Percentiles rank a stretch among this genome's conserved stretches.
These are phyloP conservation scores for Schizaphis graminum DNA, from an alignment of 2,888 invertebrate species.

Conservation along the genomic window DNA sequence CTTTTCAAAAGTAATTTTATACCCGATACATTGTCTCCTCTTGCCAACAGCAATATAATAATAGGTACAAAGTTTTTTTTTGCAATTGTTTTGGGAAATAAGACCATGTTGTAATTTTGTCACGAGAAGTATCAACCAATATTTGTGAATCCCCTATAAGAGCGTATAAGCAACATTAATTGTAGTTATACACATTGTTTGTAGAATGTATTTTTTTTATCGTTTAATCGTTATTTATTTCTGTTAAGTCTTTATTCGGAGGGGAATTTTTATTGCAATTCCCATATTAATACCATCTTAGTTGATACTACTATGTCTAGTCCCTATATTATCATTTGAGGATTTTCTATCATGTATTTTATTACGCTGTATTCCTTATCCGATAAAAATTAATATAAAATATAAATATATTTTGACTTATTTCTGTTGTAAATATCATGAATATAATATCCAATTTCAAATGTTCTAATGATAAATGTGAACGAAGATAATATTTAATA, in stretches of 20 bases:
- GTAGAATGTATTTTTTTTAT: conserved; percentile 32
- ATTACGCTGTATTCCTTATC: background rate
- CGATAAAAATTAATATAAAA: conserved; percentile 1
- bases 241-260: background rate
- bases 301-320: background rate
- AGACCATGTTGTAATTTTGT: background rate
- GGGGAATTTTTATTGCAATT: conserved; percentile 44
- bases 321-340: conserved; percentile 21
- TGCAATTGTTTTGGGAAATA: background rate
- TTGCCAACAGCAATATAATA: background rate
- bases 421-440: background rate
- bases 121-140: background rate
- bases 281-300: conserved; percentile 21
- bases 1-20: background rate
- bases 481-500: background rate
- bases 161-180: conserved; percentile 50
- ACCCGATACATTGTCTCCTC: background rate
- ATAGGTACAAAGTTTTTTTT: conserved; percentile 27
- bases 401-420: background rate
- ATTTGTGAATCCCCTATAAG: background rate
- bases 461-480: background rate
- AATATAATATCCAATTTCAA: background rate
- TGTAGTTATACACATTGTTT: conserved; percentile 42
- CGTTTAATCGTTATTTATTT: conserved; percentile 51
- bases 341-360: conserved; percentile 13